These are phyloP conservation scores for Rhodophaea formosa DNA, from an alignment of 2,888 invertebrate species.

Conservation along the genomic window DNA sequence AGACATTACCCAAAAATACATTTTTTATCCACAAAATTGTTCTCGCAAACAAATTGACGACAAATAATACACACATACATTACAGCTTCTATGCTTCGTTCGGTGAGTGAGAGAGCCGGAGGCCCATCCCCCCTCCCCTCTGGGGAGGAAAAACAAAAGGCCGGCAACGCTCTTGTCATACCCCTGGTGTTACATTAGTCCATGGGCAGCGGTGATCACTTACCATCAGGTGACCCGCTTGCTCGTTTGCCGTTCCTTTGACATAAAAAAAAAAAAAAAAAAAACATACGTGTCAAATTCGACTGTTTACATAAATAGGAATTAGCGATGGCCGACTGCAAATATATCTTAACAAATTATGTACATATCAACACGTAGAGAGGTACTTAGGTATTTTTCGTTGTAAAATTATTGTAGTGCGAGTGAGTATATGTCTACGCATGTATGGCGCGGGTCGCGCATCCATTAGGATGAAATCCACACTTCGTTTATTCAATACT, in stretches of 20 bases:
- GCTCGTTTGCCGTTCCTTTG: too few species aligned
- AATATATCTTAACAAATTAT: conserved; percentile 34
- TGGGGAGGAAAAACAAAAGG: too few species aligned
- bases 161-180: too few species aligned
- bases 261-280: too few species aligned
- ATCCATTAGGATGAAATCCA: not conserved
- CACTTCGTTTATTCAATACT: not conserved
- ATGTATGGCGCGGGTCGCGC: not conserved
- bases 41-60: conserved; percentile 9
- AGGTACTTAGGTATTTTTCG: conserved; percentile 25
- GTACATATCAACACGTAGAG: conserved; percentile 48
- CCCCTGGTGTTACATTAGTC: too few species aligned
- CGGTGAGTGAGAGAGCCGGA: too few species aligned
- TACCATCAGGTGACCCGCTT: too few species aligned
- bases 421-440: not conserved
- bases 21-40: conserved; percentile 4
- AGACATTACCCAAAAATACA: not conserved
- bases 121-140: too few species aligned
- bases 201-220: too few species aligned
- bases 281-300: conserved; percentile 32
- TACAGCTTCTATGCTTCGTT: too few species aligned
- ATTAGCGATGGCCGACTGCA: conserved; percentile 27
- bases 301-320: conserved; percentile 20
- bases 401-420: conserved; percentile 28
- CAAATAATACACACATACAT: conserved; percentile 22